Evolutionary conservation across 1,140 invertebrate species (phyloP), one percentile per base, ranked within the genome.

Genomic region (Diuraphis noxia): DNA sequence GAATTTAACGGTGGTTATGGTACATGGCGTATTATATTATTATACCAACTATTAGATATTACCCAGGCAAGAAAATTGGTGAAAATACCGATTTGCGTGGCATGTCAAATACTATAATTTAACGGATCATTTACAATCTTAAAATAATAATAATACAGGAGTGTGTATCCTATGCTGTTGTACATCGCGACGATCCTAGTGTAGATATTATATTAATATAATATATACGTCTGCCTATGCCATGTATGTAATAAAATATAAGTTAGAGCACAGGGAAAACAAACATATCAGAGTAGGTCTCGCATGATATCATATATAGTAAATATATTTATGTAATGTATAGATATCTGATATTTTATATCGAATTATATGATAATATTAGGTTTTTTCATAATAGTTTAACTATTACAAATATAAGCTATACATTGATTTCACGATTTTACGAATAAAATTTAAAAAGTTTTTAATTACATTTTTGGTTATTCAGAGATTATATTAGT

Each of bases 101-200:
- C 34, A 79, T 17, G 72, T 79, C 72, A n/a, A 72, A 72, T 72
- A 72, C 56, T 72, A 72, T 72, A 72, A 72, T 72, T 72, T 72
- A 13, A 5, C 13, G 56, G 13, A 72, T 72, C 34, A 36, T 79
- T 82, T 40, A 41, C 23, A 41, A 41, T 41, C 25, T n/a, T n/a
- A 40, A 0, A 81, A 81, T 81, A 40, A 81, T 81, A 82, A 82
- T 82, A 82, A 82, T 40, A 72, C n/a, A 41, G 40, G 25, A n/a
- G 25, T 41, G 10, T 10, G 7, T 40, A 49, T 6, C 2, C 46
- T 23, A 49, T 34, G 13, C 34, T n/a, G 13, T 72, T n/a, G 30
- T 5, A 72, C 13, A 19, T 49, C 56, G 0, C 17, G n/a, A 19
- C 72, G 34, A 7, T 36, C 72, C 34, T 23, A 79, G 72, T 23